Evolutionary conservation across 2,888 invertebrate genomes (phyloP), one percentile per base, ranked within the genome.

Genomic region (Agrotis puta): DNA sequence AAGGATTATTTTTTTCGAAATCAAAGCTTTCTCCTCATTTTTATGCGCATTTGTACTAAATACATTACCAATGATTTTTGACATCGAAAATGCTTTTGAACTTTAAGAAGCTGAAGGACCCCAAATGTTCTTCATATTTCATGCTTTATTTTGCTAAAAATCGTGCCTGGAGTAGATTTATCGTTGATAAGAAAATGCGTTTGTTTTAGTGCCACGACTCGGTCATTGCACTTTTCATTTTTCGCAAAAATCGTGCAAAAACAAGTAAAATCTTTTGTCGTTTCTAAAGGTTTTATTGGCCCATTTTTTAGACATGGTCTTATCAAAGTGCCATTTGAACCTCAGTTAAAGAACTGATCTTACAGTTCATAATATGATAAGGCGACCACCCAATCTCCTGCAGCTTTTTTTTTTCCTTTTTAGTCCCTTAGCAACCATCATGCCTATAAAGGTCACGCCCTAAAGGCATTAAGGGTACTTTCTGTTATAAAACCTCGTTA

Each of bases 371-470:
- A 73, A 62, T 70, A 54, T 62, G 66, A 69, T 54, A 79, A 53
- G 67, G 33, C 13, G 22, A 50, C n/a, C 20, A 39, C 33, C 62
- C 59, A 24, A 50, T 56, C 24, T 48, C 13, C 24, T 33, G 16
- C 5, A 45, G 39, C 47, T 53, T 65, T 70, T 73, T 72, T 74
- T 65, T 16, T 62, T 20, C 72, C 51, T 14, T 62, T 64, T 78
- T 66, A 14, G 56, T 54, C 16, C 33, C n/a, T 3, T 64, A n/a
- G 57, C 57, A 27, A 53, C 57, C 53, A 70, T 56, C 16, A 64
- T n/a, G 53, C 4, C 51, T 33, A 16, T n/a, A 81, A 56, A 69
- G 83, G 79, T 82, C 83, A 71, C 39, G 68, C 71, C 67, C 80
- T 63, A 16, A 70, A 62, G 64, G 47, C 48, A 73, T 82, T 74